Conservation (phyloP, 2,797 vertebrate genomes). For the Acanthiza pusilla region DNA sequence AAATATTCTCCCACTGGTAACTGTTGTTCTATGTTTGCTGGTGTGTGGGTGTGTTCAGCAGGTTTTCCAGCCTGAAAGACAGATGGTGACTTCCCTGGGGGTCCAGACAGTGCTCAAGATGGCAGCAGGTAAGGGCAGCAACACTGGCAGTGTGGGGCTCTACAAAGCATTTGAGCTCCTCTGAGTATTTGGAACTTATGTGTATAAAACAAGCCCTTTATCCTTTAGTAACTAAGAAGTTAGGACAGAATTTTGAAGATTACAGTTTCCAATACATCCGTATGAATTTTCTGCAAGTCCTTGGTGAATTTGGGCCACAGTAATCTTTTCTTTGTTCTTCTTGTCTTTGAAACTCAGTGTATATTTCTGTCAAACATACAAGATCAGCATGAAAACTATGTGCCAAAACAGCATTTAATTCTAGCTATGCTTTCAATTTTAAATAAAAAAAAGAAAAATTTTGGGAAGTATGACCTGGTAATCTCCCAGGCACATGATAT, state of each 20-base stretch:
- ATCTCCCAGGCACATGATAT: background rate
- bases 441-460: background rate
- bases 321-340: background rate
- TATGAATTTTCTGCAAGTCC: background rate
- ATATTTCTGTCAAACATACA: background rate
- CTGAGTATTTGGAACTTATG: background rate
- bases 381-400: background rate
- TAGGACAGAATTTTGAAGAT: background rate
- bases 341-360: background rate
- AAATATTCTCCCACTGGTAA: background rate
- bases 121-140: background rate
- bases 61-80: accelerated
- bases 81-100: no score
- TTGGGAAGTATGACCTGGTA: background rate
- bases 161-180: background rate
- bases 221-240: background rate
- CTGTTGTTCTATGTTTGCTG: background rate
- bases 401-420: background rate
- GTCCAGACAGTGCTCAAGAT: background rate
- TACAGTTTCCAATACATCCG: background rate
- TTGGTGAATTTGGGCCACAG: background rate
- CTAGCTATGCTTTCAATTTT: background rate
- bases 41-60: background rate
- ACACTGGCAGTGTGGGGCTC: accelerated
- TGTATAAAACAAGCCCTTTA: background rate